A percentile compares a stretch with the other conserved stretches of the same genome.
Evolutionary conservation across 2,888 invertebrate genomes (phyloP).

Genomic region (Liposcelis brunnea): DNA sequence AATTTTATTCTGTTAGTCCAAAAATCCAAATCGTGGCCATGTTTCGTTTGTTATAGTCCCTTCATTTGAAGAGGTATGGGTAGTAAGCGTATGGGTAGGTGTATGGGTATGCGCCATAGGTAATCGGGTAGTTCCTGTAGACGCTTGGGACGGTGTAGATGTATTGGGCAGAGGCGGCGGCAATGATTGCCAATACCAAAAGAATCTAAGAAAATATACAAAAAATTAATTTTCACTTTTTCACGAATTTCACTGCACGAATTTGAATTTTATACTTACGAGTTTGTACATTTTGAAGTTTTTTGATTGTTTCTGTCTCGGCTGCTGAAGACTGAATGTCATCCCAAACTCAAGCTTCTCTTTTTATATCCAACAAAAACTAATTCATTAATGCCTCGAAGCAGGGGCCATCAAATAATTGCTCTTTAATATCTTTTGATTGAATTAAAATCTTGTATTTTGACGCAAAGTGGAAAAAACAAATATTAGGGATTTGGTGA

Average conservation of each 20-base stretch:
- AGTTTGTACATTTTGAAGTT: slow-evolving; percentile 3
- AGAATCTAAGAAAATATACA: not conserved
- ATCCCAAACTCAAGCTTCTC: too few species aligned
- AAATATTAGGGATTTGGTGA: too few species aligned
- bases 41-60: too few species aligned
- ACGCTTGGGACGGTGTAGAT: not conserved
- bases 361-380: too few species aligned
- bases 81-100: not conserved
- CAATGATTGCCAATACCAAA: not conserved
- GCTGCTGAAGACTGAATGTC: slow-evolving; percentile 6
- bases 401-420: too few species aligned
- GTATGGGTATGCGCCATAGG: slow-evolving; percentile 1
- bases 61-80: slow-evolving; percentile 5
- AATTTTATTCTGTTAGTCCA: too few species aligned
- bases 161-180: slow-evolving; percentile 6
- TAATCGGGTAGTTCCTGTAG: not conserved
- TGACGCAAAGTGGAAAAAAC: too few species aligned
- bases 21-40: too few species aligned
- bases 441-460: too few species aligned
- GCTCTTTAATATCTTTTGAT: too few species aligned
- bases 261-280: not conserved
- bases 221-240: not conserved
- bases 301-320: not conserved
- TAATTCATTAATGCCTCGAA: too few species aligned
- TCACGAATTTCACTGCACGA: not conserved